Evolutionary conservation across 2,888 invertebrate genomes (phyloP).

Genomic region (Tetranychus piercei): DNA sequence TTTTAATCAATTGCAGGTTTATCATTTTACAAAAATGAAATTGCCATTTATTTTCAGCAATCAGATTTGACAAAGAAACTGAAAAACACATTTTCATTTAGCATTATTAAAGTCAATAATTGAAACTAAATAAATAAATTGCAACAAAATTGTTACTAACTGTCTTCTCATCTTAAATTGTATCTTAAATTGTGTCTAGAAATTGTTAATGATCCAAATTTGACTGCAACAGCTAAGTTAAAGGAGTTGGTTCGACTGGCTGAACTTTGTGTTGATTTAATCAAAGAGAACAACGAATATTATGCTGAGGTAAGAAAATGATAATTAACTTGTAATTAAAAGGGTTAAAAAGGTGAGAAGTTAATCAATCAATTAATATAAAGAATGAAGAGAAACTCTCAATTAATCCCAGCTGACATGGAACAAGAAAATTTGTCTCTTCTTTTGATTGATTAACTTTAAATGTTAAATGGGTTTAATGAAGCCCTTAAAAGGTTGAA

Average conservation of each 20-base stretch:
- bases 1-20: background rate
- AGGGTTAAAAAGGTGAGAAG: background rate
- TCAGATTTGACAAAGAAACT: background rate
- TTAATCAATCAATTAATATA: background rate
- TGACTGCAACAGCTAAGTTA: slow-evolving; percentile 67
- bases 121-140: background rate
- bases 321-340: background rate
- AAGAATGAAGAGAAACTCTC: too few relatives aligned
- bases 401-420: too few relatives aligned
- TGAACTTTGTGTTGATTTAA: slow-evolving; percentile 88
- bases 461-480: too few relatives aligned
- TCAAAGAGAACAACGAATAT: slow-evolving; percentile 98
- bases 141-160: background rate
- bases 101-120: too few relatives aligned
- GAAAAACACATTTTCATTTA: background rate
- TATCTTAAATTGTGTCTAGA: background rate
- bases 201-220: slow-evolving; percentile 23
- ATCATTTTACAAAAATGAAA: background rate
- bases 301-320: slow-evolving; percentile 75
- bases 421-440: too few relatives aligned
- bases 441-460: too few relatives aligned
- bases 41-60: background rate
- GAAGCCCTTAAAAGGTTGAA: too few relatives aligned
- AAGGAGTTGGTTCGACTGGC: slow-evolving; percentile 93
- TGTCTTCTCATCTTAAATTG: background rate